phyloP scores from a whole-genome alignment of 2,797 vertebrate genomes.

The Ataeniobius toweri region DNA sequence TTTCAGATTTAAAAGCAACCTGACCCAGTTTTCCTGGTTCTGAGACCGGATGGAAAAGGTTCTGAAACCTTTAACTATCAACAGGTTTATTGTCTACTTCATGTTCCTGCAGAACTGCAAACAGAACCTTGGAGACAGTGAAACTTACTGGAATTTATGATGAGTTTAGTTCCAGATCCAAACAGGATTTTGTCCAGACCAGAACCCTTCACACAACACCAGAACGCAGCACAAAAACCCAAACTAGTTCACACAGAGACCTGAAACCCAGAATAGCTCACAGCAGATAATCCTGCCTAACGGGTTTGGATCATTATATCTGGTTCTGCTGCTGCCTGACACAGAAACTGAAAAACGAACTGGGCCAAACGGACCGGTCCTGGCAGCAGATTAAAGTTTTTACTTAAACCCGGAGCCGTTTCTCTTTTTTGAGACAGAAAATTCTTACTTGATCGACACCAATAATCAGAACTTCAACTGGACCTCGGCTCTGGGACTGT shows the following conservation, averaged over 20 bases:
- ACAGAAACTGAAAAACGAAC: neutral
- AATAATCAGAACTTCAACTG: neutral
- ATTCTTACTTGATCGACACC: no score
- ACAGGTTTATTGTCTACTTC: neutral
- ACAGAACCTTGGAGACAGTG: neutral
- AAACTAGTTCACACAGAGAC: neutral
- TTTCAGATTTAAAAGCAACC: no score
- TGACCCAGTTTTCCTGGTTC: neutral
- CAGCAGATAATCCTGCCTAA: neutral
- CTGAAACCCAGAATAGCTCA: no score
- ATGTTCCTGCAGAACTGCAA: neutral
- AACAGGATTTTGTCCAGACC: constrained; percentile 29
- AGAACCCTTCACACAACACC: constrained; percentile 39
- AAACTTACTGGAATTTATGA: constrained; percentile 20
- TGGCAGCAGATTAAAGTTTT: neutral
- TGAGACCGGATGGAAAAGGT: neutral
- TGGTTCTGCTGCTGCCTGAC: neutral
- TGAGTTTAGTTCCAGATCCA: constrained; percentile 44
- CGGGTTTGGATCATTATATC: neutral
- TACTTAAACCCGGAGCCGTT: neutral
- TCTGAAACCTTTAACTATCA: neutral
- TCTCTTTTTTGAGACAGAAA: neutral
- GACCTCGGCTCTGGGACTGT: neutral
- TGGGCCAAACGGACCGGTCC: neutral
- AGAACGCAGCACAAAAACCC: neutral